Evolutionary conservation across 1,140 invertebrate genomes (phyloP), one percentile per base, ranked within the genome.

Genomic region (Macrotrachela quadricornifera): DNA sequence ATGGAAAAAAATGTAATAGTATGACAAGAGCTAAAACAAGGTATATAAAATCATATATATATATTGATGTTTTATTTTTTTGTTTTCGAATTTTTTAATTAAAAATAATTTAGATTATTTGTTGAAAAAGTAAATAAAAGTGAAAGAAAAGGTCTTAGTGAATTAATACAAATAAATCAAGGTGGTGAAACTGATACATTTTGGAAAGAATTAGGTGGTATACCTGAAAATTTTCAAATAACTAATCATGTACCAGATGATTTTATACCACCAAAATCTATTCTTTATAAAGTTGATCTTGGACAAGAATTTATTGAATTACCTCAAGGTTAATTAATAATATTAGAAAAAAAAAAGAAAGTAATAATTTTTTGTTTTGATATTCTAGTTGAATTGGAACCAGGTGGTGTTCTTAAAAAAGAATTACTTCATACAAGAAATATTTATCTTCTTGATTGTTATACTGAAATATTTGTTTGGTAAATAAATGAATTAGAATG

Each of bases 71-170:
- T n/a, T n/a, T n/a, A n/a, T n/a, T n/a, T n/a, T n/a, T n/a, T n/a
- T n/a, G n/a, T n/a, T n/a, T n/a, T n/a, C 8, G 21, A 30, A 30
- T 30, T 30, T 4, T 30, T 30, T 30, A 30, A 30, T 30, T 30
- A 30, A 30, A 30, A 8, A 30, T 8, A 30, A 30, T 30, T 46
- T 48, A 68, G 91, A 49, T 71, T 99, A 6, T 80, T 96, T 73
- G 84, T 88, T 2, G 94, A 96, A 67, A 96, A 96, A 70, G 88
- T 99, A 40, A 97, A 95, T 66, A 97, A 97, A 71, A 87, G 92
- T 66, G 94, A 99, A 70, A 72, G 91, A 16, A 97, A 97, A 66
- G 87, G 87, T 61, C 82, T 82, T 64, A 80, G 86, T 1, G 86
- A 94, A 61, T 83, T 97, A 46, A 71, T 54, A 83, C 40, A 80